These are phyloP conservation scores for Condylura cristata DNA, from an alignment of 2,113 vertebrate genomes.

Conservation along the genomic window DNA sequence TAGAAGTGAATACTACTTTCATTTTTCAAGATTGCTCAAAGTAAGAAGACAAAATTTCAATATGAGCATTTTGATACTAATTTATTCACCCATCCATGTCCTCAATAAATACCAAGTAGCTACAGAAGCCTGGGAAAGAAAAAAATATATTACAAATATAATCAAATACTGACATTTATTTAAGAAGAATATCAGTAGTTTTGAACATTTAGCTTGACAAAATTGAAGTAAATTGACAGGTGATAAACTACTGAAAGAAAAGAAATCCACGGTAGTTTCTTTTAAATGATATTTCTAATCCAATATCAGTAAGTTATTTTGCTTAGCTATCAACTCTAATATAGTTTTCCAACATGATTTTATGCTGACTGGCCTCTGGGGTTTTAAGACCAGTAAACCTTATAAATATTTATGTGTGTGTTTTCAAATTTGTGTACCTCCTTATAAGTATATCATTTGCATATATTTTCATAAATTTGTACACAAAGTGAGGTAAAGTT, in stretches of 20 bases:
- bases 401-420: conserved; percentile 51
- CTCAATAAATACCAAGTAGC: neutral
- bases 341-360: neutral
- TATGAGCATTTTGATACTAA: conserved; percentile 50
- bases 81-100: neutral
- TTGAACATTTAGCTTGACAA: neutral
- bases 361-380: neutral
- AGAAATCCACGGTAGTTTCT: neutral
- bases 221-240: neutral
- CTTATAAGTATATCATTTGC: conserved; percentile 23
- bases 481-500: neutral
- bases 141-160: neutral
- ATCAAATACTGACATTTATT: neutral
- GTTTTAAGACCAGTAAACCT: conserved; percentile 24
- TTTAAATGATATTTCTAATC: neutral
- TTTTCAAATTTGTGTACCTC: conserved; percentile 28
- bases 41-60: neutral
- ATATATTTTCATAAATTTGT: conserved; percentile 55
- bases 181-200: conserved; percentile 1
- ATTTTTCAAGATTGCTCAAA: neutral
- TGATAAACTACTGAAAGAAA: conserved; percentile 10
- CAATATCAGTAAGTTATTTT: conserved; percentile 11
- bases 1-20: neutral
- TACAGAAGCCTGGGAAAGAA: neutral
- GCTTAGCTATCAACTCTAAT: neutral